Evolutionary conservation across 2,797 vertebrate species (phyloP).

Genomic region (Sebastiscus albofasciatus): DNA sequence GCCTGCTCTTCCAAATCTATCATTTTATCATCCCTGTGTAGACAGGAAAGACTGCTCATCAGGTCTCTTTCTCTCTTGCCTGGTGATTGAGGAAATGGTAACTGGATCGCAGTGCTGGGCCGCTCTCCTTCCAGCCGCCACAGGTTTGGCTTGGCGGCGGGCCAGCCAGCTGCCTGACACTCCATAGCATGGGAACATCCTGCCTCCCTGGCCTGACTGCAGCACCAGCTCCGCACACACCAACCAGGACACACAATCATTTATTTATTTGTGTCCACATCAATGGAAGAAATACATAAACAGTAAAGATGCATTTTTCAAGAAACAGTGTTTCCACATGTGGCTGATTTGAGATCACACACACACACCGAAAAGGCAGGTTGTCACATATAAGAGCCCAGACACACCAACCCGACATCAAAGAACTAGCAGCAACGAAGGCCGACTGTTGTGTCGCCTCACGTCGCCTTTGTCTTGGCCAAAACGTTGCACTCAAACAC

Average conservation of each 20-base stretch:
- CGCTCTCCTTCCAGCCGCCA: conserved; percentile 71
- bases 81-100: conserved; percentile 77
- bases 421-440: no score
- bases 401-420: no score
- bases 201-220: conserved; percentile 66
- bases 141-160: conserved; percentile 82
- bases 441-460: no score
- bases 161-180: conserved; percentile 86
- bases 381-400: not conserved
- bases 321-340: conserved; percentile 43
- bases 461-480: no score
- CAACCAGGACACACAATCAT: conserved; percentile 1
- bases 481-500: no score
- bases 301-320: conserved; percentile 40
- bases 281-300: conserved; percentile 44
- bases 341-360: conserved; percentile 34
- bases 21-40: conserved; percentile 60
- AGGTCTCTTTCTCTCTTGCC: conserved; percentile 43
- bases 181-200: conserved; percentile 89
- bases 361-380: conserved; percentile 22
- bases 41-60: conserved; percentile 71
- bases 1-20: conserved; percentile 56
- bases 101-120: conserved; percentile 72
- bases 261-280: conserved; percentile 48
- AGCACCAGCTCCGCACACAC: conserved; percentile 16